These are phyloP conservation scores for Phania funesta DNA, from an alignment of 2,888 invertebrate species.

Conservation along the genomic window DNA sequence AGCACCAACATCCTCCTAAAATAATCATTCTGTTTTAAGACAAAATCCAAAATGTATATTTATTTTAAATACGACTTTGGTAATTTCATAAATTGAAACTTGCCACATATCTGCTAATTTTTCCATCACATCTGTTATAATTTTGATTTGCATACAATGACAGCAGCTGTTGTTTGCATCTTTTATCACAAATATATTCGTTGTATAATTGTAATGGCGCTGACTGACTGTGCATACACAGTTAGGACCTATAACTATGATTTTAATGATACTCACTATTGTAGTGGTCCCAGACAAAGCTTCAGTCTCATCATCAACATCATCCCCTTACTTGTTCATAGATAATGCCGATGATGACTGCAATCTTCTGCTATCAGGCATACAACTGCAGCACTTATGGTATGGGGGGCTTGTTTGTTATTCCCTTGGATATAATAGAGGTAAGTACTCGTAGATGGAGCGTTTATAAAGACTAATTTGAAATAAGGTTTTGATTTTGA, in stretches of 20 bases:
- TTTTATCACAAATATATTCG: conserved; percentile 39
- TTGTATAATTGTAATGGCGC: conserved; percentile 8
- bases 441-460: neutral
- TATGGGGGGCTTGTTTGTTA: conserved; percentile 26
- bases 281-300: conserved; percentile 28
- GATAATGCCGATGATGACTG: conserved; percentile 38
- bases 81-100: neutral
- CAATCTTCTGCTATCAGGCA: conserved; percentile 33
- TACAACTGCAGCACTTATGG: neutral
- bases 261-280: conserved; percentile 29
- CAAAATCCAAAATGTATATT: too few species aligned
- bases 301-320: conserved; percentile 18
- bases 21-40: too few species aligned
- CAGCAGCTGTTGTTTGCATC: conserved; percentile 52
- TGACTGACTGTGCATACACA: neutral
- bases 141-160: conserved; percentile 3
- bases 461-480: conserved; percentile 11
- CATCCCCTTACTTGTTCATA: conserved; percentile 3
- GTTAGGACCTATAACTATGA: conserved; percentile 13
- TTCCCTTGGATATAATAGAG: conserved; percentile 52
- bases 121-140: neutral
- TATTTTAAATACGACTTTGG: too few species aligned
- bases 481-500: conserved; percentile 47
- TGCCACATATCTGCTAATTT: neutral
- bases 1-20: too few species aligned